These are phyloP conservation scores for Volucella inflata DNA, from an alignment of 2,888 invertebrate genomes.

Conservation along the genomic window DNA sequence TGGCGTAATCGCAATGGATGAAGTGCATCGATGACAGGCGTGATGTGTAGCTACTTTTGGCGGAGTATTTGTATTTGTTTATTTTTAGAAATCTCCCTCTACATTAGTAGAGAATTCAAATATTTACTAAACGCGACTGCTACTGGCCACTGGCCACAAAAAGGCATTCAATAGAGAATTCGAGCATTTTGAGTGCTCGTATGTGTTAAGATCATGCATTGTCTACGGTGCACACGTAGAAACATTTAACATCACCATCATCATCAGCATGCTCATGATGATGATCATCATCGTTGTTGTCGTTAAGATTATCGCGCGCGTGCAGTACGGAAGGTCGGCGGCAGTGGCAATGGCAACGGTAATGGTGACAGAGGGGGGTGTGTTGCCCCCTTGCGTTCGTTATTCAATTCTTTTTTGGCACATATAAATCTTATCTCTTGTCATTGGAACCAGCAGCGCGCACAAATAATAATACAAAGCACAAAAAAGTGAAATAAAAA, in stretches of 20 bases:
- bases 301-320: slow-evolving; percentile 68
- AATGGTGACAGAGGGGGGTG: neutral
- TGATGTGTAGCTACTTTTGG: slow-evolving; percentile 47
- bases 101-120: slow-evolving; percentile 66
- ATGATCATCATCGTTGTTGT: slow-evolving; percentile 43
- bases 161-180: slow-evolving; percentile 28
- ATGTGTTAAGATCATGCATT: slow-evolving; percentile 41
- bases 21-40: slow-evolving; percentile 70
- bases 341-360: too few relatives aligned
- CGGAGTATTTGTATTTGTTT: slow-evolving; percentile 67
- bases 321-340: slow-evolving; percentile 68
- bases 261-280: slow-evolving; percentile 39
- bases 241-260: slow-evolving; percentile 45
- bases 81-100: slow-evolving; percentile 60
- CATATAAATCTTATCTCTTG: slow-evolving; percentile 74
- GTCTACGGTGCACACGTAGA: slow-evolving; percentile 23
- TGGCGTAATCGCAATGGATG: slow-evolving; percentile 55
- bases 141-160: slow-evolving; percentile 49
- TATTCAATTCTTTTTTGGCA: slow-evolving; percentile 69
- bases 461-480: slow-evolving; percentile 48
- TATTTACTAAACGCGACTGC: slow-evolving; percentile 48
- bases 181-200: neutral
- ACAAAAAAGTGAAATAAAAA: slow-evolving; percentile 63
- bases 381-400: slow-evolving; percentile 72
- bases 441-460: slow-evolving; percentile 66